Conservation (phyloP, 1,140 invertebrate genomes). For the Cyrtorhinus lividipennis region DNA sequence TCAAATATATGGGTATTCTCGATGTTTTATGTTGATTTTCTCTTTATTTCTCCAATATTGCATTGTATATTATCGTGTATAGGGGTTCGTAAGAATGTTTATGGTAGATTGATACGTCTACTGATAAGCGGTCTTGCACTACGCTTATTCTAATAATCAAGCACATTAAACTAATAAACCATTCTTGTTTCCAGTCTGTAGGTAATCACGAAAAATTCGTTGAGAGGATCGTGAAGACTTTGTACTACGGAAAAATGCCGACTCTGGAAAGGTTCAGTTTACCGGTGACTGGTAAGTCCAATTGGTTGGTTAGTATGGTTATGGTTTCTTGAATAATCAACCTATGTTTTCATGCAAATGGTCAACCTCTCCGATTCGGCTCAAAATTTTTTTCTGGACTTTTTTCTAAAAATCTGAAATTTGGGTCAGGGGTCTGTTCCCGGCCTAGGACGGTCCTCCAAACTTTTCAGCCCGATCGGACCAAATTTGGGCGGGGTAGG, state of each 20-base stretch:
- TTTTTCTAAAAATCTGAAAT: too few relatives aligned
- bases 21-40: not conserved
- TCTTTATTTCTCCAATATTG: not conserved
- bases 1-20: not conserved
- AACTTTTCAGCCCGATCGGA: too few relatives aligned
- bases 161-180: too few relatives aligned
- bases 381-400: too few relatives aligned
- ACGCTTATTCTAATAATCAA: not conserved
- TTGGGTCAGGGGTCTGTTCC: too few relatives aligned
- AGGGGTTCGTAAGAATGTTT: not conserved
- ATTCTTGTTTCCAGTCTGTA: slow-evolving; percentile 39
- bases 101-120: not conserved
- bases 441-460: too few relatives aligned
- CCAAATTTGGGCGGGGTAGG: too few relatives aligned
- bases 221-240: slow-evolving; percentile 61
- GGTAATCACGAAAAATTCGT: slow-evolving; percentile 56
- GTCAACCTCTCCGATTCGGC: too few relatives aligned
- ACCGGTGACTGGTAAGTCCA: slow-evolving; percentile 58
- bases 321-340: too few relatives aligned
- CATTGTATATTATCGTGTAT: not conserved
- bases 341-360: too few relatives aligned
- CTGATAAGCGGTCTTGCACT: too few relatives aligned
- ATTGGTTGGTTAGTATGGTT: too few relatives aligned
- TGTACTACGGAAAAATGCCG: slow-evolving; percentile 69
- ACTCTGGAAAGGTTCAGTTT: slow-evolving; percentile 54